These are phyloP conservation scores for Anarsia innoxiella DNA, from an alignment of 2,888 invertebrate genomes.

Conservation along the genomic window DNA sequence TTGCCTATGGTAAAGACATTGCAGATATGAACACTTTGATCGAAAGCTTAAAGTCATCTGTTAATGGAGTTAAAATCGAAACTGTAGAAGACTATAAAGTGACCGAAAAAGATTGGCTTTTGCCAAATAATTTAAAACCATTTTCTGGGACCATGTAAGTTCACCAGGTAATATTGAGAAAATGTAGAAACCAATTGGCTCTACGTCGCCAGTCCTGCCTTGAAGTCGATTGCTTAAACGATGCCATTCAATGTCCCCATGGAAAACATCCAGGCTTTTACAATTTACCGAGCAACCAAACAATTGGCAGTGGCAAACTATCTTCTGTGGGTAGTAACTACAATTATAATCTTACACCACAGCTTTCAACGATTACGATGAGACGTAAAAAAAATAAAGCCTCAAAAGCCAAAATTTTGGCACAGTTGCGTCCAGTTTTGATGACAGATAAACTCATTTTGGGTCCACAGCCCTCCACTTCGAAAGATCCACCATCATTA, in stretches of 20 bases:
- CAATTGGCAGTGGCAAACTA: too few species aligned
- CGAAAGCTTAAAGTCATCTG: background rate
- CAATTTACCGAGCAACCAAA: too few species aligned
- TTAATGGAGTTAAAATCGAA: background rate
- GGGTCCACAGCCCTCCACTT: background rate
- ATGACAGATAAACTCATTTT: background rate
- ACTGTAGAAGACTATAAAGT: background rate
- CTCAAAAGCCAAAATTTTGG: background rate
- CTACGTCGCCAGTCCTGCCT: background rate
- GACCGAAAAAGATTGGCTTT: background rate
- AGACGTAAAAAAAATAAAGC: background rate
- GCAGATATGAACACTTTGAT: background rate
- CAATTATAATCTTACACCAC: too few species aligned
- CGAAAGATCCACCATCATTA: background rate
- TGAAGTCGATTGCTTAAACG: background rate
- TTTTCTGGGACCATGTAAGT: background rate
- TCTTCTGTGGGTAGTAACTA: too few species aligned
- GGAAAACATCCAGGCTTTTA: background rate
- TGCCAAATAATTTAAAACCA: background rate
- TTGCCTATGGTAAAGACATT: background rate
- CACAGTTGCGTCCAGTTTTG: background rate
- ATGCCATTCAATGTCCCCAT: background rate
- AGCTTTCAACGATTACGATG: background rate
- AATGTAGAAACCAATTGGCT: background rate
- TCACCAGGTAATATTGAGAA: background rate